Conservation (phyloP, 1,140 invertebrate genomes). For the Mizuhopecten yessoensis region DNA sequence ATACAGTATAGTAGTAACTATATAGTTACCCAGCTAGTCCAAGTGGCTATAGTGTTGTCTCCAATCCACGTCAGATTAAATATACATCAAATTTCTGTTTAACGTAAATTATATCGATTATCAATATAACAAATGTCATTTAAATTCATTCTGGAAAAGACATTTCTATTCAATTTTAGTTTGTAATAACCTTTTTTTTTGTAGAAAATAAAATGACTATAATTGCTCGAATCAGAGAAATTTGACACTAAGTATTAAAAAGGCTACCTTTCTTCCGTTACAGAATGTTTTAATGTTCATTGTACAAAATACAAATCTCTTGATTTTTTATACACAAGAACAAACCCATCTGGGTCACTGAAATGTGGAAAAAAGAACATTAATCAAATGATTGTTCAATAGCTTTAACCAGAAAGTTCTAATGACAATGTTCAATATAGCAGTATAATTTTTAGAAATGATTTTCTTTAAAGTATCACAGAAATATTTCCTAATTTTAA, state of each 20-base stretch:
- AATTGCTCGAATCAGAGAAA: no score
- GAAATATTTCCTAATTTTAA: not conserved
- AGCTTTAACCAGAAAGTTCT: no score
- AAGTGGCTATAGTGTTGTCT: slow-evolving; percentile 32
- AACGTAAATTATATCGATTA: not conserved
- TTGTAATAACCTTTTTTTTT: no score
- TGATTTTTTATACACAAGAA: not conserved
- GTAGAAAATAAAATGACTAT: no score
- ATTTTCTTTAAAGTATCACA: not conserved
- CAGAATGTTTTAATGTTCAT: no score
- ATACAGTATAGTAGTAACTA: slow-evolving; percentile 2
- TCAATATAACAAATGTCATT: not conserved
- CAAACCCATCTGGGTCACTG: no score
- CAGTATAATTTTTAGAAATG: not conserved
- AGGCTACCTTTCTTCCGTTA: no score
- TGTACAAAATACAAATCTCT: no score
- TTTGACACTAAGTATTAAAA: no score
- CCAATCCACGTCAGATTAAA: not conserved
- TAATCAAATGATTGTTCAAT: no score
- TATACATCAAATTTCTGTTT: not conserved
- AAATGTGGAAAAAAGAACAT: no score
- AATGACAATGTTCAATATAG: not conserved
- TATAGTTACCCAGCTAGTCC: slow-evolving; percentile 22
- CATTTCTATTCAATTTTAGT: no score
- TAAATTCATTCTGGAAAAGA: not conserved